Percentiles rank a stretch among this genome's conserved stretches.
phyloP scores from a whole-genome alignment of 64 coral and sea anemone genomes.

The Platygyra sinensis region DNA sequence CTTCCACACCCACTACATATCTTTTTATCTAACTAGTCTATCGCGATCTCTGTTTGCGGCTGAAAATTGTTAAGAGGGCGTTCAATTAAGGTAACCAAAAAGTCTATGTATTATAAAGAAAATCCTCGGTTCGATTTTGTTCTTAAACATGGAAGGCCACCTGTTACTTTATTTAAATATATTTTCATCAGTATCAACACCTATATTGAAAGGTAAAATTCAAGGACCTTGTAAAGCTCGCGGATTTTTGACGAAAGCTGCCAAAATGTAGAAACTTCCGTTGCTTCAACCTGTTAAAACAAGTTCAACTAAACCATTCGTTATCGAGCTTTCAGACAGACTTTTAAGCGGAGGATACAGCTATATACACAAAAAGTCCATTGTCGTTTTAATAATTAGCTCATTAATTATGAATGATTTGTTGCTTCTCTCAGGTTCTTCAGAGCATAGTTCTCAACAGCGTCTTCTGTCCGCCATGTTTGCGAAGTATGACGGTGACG shows the following conservation, averaged over 20 bases:
- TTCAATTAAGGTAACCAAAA: too few relatives aligned
- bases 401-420: neutral
- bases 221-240: neutral
- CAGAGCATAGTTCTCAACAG: neutral
- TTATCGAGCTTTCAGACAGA: neutral
- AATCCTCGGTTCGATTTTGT: too few relatives aligned
- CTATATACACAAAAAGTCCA: neutral
- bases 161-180: too few relatives aligned
- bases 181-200: too few relatives aligned
- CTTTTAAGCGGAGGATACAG: neutral
- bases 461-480: conserved; percentile 28
- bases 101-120: too few relatives aligned
- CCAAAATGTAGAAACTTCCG: neutral
- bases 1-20: too few relatives aligned
- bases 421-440: neutral
- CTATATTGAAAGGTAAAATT: neutral
- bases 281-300: neutral
- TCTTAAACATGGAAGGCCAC: too few relatives aligned
- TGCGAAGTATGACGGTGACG: conserved; percentile 52
- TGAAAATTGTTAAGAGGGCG: too few relatives aligned
- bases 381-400: neutral
- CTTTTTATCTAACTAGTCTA: too few relatives aligned
- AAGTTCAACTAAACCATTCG: neutral
- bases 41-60: too few relatives aligned
- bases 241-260: neutral